A percentile compares a stretch with the other conserved stretches of the same genome.
Evolutionary conservation across 1,140 invertebrate species (phyloP).

Genomic region (Aricia agestis): DNA sequence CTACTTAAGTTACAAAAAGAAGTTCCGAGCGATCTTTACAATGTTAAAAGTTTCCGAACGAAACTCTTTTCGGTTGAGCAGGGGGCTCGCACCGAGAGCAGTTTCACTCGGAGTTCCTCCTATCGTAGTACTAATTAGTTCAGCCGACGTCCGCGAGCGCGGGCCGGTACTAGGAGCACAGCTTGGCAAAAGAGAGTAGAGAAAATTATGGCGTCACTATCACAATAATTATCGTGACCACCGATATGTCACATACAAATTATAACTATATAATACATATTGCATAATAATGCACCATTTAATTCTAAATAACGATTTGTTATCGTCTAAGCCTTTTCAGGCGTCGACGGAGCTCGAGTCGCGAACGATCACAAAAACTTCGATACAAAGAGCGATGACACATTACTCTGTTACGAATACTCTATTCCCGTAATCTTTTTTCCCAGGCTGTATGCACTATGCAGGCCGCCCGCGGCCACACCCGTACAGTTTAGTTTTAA

Average conservation of each 20-base stretch:
- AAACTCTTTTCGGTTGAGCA: not conserved
- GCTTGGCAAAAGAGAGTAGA: conserved; percentile 14
- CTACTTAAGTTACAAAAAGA: conserved; percentile 40
- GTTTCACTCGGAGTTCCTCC: not conserved
- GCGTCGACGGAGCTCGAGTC: not conserved
- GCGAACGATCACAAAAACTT: not conserved
- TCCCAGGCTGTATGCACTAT: conserved; percentile 9
- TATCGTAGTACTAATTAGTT: conserved; percentile 14
- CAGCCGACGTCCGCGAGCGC: conserved; percentile 10
- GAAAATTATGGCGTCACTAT: conserved; percentile 11
- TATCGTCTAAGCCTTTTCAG: not conserved
- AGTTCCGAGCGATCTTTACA: conserved; percentile 30
- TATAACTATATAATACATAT: conserved; percentile 15
- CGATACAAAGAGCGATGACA: conserved; percentile 4
- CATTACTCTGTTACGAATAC: conserved; percentile 1
- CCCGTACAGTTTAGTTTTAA: conserved; percentile 19
- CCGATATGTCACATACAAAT: conserved; percentile 4
- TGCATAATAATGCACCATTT: conserved; percentile 4
- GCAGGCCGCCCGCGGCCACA: conserved; percentile 14
- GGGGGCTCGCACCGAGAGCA: not conserved
- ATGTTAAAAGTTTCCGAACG: conserved; percentile 11
- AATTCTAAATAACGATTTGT: conserved; percentile 4
- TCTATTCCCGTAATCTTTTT: conserved; percentile 11
- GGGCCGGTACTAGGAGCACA: conserved; percentile 11
- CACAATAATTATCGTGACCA: conserved; percentile 7